A percentile compares a stretch with the other conserved stretches of the same genome.
Conservation (phyloP, 1,140 invertebrate genomes). For the Drosophila persimilis region DNA sequence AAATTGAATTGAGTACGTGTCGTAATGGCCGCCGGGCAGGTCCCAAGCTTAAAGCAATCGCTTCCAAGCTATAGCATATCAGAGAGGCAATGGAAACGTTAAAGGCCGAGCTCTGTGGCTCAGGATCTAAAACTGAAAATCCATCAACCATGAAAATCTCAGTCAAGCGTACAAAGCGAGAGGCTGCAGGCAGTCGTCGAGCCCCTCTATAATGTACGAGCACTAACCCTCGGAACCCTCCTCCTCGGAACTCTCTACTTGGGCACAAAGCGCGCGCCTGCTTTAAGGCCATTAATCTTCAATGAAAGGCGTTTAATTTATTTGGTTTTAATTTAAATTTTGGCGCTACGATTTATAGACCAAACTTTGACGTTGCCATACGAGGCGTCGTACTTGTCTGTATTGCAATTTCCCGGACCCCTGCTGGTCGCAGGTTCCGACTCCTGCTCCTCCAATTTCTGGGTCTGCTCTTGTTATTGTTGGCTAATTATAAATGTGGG, state of each 20-base stretch:
- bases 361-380: conserved; percentile 69
- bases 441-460: conserved; percentile 6
- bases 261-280: conserved; percentile 46
- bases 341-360: conserved; percentile 76
- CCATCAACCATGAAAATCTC: conserved; percentile 78
- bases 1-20: conserved; percentile 73
- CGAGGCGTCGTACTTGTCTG: conserved; percentile 46
- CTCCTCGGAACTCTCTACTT: conserved; percentile 3
- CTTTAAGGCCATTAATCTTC: conserved; percentile 79
- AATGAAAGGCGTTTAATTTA: conserved; percentile 81
- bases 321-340: conserved; percentile 81
- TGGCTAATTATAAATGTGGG: conserved; percentile 69
- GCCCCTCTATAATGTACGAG: neutral
- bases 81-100: conserved; percentile 5
- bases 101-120: conserved; percentile 24
- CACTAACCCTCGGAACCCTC: conserved; percentile 1
- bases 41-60: conserved; percentile 35
- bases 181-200: conserved; percentile 30
- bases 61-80: conserved; percentile 45
- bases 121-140: conserved; percentile 54
- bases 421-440: conserved; percentile 15
- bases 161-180: conserved; percentile 74
- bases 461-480: conserved; percentile 26
- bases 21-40: conserved; percentile 39
- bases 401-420: conserved; percentile 54